Base-by-base conservation (phyloP, 2,113 vertebrate species). In the Xenotilapia caudafasciata region DNA sequence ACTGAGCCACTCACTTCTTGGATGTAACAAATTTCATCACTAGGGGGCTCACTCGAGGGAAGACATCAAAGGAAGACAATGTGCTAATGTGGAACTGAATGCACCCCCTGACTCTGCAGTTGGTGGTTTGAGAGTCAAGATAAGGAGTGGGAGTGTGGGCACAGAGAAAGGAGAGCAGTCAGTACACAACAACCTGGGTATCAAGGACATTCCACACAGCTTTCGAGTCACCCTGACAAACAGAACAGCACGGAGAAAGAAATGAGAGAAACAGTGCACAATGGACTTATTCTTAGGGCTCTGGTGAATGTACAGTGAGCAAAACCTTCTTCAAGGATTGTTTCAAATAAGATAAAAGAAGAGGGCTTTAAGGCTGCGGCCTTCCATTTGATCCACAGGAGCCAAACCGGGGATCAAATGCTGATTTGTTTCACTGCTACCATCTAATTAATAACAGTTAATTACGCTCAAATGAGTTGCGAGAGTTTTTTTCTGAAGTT, bases 31-130 rank as follows among this genome's bases (percentile, higher is more conserved):
- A 89, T 90, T 86, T 21, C 26, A 55, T 85, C 87, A 88, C 90
- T 84, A 55, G 86, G 81, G 90, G 92, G 68, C 87, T 85, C 82
- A 49, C 90, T 85, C 54, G 75, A 75, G 83, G 92, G 53, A 19
- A 47, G 86, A 95, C 93, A 91, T 94, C 90, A 95, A 95, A 91
- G 89, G 84, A 86, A 65, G 84, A 86, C 93, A 90, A 87, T 86
- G 60, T 87, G 82, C 86, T 90, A 88, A 93, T 86, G 91, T 92
- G 87, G 88, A 94, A 90, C 88, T 5, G 62, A 83, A 85, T 86
- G 83, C 85, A 88, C 51, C 54, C 73, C 56, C 51, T 33, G 60
- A 86, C 86, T 90, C 26, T 75, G 89, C 86, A 90, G 88, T 88
- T 40, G 86, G 89, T 89, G 89, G 83, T 87, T 88, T 92, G 79